Conservation (phyloP, 1,140 invertebrate genomes). For the Cheumatopsyche charites region DNA sequence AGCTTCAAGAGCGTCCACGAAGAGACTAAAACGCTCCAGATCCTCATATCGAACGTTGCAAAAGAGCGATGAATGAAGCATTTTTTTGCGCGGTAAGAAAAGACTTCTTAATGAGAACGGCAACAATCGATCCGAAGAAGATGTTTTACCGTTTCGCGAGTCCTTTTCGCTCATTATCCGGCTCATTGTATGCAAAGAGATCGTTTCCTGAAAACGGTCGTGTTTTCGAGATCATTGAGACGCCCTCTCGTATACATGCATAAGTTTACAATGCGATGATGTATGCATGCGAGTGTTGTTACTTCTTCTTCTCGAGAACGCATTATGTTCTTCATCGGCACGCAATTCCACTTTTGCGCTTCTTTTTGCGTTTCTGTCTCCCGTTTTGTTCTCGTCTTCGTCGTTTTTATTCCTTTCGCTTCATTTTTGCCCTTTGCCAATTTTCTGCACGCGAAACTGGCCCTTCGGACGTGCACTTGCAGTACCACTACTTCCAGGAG, state of each 20-base stretch:
- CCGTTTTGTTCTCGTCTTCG: not conserved
- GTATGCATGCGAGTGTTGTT: too few species aligned
- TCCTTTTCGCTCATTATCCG: too few species aligned
- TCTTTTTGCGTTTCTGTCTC: slow-evolving; percentile 33
- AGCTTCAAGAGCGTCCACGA: too few species aligned
- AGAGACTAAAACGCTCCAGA: too few species aligned
- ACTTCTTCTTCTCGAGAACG: not conserved
- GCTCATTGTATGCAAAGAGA: not conserved
- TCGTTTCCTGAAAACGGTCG: slow-evolving; percentile 18
- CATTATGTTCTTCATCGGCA: slow-evolving; percentile 9
- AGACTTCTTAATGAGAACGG: too few species aligned
- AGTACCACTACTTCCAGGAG: slow-evolving; percentile 14
- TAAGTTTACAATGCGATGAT: not conserved
- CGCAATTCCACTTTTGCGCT: slow-evolving; percentile 15
- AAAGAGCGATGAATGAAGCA: too few species aligned
- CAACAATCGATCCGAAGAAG: too few species aligned
- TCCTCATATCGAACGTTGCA: too few species aligned
- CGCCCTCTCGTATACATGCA: not conserved
- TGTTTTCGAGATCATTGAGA: slow-evolving; percentile 15
- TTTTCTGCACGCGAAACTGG: slow-evolving; percentile 34
- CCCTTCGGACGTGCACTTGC: slow-evolving; percentile 6
- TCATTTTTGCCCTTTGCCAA: slow-evolving; percentile 26
- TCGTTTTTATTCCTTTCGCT: not conserved
- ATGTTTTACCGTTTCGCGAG: too few species aligned
- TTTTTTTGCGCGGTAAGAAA: too few species aligned